These are phyloP conservation scores for Tiliacea aurago DNA, from an alignment of 2,888 invertebrate species.

Conservation along the genomic window DNA sequence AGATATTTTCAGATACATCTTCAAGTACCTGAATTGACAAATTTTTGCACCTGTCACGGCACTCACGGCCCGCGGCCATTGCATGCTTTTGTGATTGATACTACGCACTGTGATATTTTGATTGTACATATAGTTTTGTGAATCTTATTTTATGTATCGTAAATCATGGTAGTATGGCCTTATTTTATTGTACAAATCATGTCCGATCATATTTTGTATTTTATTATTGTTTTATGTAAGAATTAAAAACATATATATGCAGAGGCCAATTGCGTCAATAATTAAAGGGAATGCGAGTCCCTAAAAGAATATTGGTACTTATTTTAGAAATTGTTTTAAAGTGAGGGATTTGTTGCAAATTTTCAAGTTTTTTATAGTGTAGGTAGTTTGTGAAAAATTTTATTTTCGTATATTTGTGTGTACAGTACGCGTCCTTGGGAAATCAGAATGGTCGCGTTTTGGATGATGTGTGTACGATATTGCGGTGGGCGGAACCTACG, in stretches of 20 bases:
- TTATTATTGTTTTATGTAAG: conserved; percentile 74
- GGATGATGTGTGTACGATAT: conserved; percentile 78
- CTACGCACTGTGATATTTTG: conserved; percentile 82
- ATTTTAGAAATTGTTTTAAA: conserved; percentile 80
- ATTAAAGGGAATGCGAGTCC: conserved; percentile 42
- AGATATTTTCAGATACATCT: conserved; percentile 60
- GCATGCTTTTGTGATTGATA: conserved; percentile 53
- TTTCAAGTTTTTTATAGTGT: conserved; percentile 82
- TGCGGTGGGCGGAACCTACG: conserved; percentile 70
- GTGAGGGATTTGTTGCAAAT: conserved; percentile 81
- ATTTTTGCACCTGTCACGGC: conserved; percentile 49
- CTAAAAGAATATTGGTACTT: conserved; percentile 69
- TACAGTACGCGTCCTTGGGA: conserved; percentile 80
- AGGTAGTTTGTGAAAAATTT: conserved; percentile 82
- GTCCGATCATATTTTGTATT: conserved; percentile 75
- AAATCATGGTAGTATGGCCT: conserved; percentile 80
- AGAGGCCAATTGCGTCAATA: conserved; percentile 37
- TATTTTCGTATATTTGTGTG: conserved; percentile 86
- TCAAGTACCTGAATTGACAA: conserved; percentile 50
- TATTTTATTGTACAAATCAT: conserved; percentile 82
- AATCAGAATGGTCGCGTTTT: conserved; percentile 85
- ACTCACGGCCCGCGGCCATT: too few relatives aligned
- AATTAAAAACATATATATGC: conserved; percentile 52
- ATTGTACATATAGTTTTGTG: conserved; percentile 85
- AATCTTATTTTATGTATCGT: conserved; percentile 79